Evolutionary conservation across 2,888 invertebrate species (phyloP).

Genomic region (Salticus scenicus): DNA sequence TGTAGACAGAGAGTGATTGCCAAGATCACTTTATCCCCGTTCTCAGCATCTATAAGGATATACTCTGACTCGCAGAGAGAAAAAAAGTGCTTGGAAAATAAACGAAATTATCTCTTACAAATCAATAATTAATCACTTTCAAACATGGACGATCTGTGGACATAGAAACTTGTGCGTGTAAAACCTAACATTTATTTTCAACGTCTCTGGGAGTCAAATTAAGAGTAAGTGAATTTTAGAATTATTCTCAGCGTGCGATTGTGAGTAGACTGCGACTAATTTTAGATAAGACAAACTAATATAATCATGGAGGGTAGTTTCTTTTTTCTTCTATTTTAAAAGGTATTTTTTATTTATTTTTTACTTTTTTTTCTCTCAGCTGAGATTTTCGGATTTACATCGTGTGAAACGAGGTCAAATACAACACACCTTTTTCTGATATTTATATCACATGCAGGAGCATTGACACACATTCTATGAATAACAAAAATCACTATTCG

Average conservation of each 20-base stretch:
- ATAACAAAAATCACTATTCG: too few relatives aligned
- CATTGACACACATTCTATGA: too few relatives aligned
- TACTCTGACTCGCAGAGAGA: neutral
- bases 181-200: neutral
- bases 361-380: too few relatives aligned
- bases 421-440: too few relatives aligned
- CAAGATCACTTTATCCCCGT: constrained; percentile 17
- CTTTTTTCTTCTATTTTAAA: too few relatives aligned
- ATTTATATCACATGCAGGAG: too few relatives aligned
- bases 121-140: neutral
- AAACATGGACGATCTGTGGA: neutral
- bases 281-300: neutral
- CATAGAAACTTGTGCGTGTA: neutral
- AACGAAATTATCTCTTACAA: neutral
- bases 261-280: neutral
- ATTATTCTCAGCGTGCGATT: neutral
- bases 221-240: neutral
- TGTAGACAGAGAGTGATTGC: constrained; percentile 34
- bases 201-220: neutral
- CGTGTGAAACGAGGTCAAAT: too few relatives aligned
- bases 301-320: neutral
- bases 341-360: too few relatives aligned
- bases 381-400: too few relatives aligned
- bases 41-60: neutral
- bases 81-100: neutral